phyloP scores from a whole-genome alignment of 2,797 vertebrate genomes.

The Amniataba percoides region DNA sequence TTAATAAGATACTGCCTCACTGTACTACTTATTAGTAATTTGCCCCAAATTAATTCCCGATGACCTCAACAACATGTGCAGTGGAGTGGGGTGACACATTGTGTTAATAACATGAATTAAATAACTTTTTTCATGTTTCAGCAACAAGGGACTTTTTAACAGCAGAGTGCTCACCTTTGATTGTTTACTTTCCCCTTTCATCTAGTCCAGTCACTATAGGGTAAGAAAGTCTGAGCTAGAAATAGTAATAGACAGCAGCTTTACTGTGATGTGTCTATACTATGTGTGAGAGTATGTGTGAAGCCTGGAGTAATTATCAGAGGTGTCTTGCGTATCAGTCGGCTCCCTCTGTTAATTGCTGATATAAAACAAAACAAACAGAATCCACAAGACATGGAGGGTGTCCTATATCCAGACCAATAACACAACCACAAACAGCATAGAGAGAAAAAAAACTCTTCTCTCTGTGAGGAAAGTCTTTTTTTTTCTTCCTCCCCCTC shows the following conservation, averaged over 20 bases:
- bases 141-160: constrained; percentile 53
- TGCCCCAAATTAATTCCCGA: constrained; percentile 42
- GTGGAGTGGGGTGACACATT: constrained; percentile 24
- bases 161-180: constrained; percentile 30
- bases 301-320: constrained; percentile 42
- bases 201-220: not conserved
- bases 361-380: constrained; percentile 57
- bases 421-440: constrained; percentile 28
- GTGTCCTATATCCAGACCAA: constrained; percentile 32
- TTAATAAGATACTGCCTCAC: constrained; percentile 21
- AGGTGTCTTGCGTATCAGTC: constrained; percentile 33
- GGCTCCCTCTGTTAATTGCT: constrained; percentile 57
- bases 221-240: constrained; percentile 25
- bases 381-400: constrained; percentile 45
- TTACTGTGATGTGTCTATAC: not conserved
- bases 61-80: constrained; percentile 41
- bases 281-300: constrained; percentile 12
- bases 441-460: constrained; percentile 5
- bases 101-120: constrained; percentile 43
- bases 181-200: constrained; percentile 34
- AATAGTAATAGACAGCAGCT: constrained; percentile 29
- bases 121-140: constrained; percentile 59
- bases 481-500: constrained; percentile 43
- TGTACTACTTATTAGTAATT: constrained; percentile 31
- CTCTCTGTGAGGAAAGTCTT: constrained; percentile 28